Base-by-base conservation (phyloP, 2,888 invertebrate genomes). In the Oscheius sp. region DNA sequence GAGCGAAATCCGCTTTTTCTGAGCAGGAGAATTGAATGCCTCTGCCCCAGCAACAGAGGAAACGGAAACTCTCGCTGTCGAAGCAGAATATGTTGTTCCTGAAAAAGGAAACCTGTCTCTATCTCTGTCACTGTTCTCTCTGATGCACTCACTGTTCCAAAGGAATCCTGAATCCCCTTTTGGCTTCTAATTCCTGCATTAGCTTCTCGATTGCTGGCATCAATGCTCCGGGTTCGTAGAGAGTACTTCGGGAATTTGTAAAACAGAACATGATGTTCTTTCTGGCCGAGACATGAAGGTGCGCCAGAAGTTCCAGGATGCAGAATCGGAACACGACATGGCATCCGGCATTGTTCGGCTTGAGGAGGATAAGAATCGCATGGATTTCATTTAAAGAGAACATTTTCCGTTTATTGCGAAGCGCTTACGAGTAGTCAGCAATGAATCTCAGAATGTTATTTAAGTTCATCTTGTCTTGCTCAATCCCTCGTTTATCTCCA, bases 221-320 rank as follows among this genome's bases (percentile, higher is more conserved):
- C 2, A 65, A 65, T 9, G 70, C 70, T n/a, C 77, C 81, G 13
- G 80, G 66, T 2, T 21, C 50, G 60, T 76, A 81, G 60, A 50
- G 37, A 32, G 73, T 71, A 10, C 32, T 7, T 63, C 66, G 42
- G 4, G 81, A 50, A 48, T 85, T 81, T 55, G 85, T 86, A 72
- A 86, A 85, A 35, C 76, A 71, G 70, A 85, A 85, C 13, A 83
- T 58, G 42, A 85, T 85, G 70, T 86, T 85, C 51, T 76, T 71
- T 29, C 71, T 66, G 21, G 84, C 85, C 29, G 62, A 70, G 60
- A 73, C 71, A 70, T 86, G 82, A 50, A 85, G 74, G 55, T 86
- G 76, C 1, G 76, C 74, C 48, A 85, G 70, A 9, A 85, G 57
- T 68, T 86, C 81, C 33, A 77, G 71, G 73, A 85, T 76, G 71